phyloP scores from a whole-genome alignment of 2,888 invertebrate genomes.

The Dione vanillae region DNA sequence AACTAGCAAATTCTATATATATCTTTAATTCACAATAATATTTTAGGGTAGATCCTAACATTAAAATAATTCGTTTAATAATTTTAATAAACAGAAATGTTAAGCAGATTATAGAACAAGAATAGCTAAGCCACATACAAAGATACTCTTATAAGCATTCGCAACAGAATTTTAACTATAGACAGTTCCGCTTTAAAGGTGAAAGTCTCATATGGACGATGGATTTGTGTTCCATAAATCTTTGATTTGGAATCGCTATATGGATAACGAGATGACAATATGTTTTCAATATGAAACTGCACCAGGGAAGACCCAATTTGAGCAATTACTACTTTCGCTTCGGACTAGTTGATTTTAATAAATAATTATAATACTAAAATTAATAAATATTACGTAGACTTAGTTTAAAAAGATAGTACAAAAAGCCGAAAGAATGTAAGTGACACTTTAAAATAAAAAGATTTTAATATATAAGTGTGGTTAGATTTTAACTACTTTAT shows the following conservation, averaged over 20 bases:
- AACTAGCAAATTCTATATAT: neutral
- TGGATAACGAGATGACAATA: conserved; percentile 11
- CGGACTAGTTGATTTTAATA: neutral
- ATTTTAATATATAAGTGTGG: too few relatives aligned
- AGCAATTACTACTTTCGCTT: conserved; percentile 16
- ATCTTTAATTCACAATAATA: neutral
- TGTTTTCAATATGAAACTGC: conserved; percentile 20
- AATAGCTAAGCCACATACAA: too few relatives aligned
- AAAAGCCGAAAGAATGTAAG: too few relatives aligned
- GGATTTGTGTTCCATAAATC: neutral
- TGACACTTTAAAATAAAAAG: too few relatives aligned
- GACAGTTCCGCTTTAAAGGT: too few relatives aligned
- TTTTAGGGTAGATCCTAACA: neutral
- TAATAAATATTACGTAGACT: neutral
- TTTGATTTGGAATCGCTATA: conserved; percentile 2
- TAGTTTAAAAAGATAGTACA: neutral
- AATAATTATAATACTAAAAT: neutral
- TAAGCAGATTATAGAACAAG: too few relatives aligned
- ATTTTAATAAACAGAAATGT: neutral
- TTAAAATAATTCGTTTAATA: neutral
- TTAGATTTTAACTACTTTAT: too few relatives aligned
- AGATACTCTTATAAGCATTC: too few relatives aligned
- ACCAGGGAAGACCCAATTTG: conserved; percentile 18
- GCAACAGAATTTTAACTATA: too few relatives aligned
- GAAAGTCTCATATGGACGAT: too few relatives aligned